phyloP scores from a whole-genome alignment of 2,113 vertebrate species.

The Neopipo cinnamomea region DNA sequence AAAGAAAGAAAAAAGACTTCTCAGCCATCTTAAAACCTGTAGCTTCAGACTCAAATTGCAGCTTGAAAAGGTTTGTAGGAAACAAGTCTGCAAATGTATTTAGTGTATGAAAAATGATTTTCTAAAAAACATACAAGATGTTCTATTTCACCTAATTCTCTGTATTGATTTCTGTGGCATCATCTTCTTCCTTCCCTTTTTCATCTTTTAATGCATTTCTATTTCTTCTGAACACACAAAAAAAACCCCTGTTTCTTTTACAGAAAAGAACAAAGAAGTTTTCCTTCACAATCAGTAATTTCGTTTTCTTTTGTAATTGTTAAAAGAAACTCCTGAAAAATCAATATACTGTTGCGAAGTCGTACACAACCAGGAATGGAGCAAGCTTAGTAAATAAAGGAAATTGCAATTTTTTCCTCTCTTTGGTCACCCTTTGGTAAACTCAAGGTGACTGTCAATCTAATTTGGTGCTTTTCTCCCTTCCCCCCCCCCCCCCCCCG shows the following conservation, averaged over 20 bases:
- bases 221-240: not conserved
- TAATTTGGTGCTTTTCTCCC: not conserved
- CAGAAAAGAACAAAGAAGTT: conserved; percentile 53
- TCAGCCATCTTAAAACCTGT: not conserved
- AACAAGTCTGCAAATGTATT: conserved; percentile 31
- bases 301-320: conserved; percentile 59
- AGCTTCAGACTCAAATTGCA: not conserved
- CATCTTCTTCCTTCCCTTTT: conserved; percentile 17
- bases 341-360: conserved; percentile 58
- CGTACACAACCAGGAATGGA: not conserved
- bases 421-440: conserved; percentile 25
- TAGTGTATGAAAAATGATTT: conserved; percentile 44
- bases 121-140: conserved; percentile 24
- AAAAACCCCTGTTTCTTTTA: not conserved
- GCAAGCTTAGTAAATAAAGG: conserved; percentile 64
- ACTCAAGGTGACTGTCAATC: conserved; percentile 50
- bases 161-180: conserved; percentile 45
- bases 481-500: not conserved
- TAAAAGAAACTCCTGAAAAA: conserved; percentile 62
- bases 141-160: conserved; percentile 44
- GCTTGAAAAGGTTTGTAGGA: not conserved
- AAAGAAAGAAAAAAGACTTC: not conserved
- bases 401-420: conserved; percentile 35
- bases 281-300: conserved; percentile 52
- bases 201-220: conserved; percentile 56